Percentiles rank a stretch among this genome's conserved stretches.
These are phyloP conservation scores for Xanthorhoe designata DNA, from an alignment of 2,888 invertebrate species.

Conservation along the genomic window DNA sequence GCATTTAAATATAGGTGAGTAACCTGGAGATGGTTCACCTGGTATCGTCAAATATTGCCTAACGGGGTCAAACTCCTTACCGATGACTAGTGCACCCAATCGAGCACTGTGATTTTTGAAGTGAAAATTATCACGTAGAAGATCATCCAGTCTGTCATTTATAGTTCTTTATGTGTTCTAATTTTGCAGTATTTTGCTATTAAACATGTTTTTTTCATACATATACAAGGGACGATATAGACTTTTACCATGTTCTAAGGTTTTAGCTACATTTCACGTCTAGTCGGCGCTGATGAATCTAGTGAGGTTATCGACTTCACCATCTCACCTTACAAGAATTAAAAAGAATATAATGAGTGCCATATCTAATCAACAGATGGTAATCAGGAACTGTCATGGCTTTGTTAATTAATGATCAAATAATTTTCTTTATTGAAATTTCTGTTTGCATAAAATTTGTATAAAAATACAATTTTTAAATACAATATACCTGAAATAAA, in stretches of 20 bases:
- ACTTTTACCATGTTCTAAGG: no score
- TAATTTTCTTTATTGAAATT: background rate
- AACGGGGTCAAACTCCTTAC: slow-evolving; percentile 4
- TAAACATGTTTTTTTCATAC: no score
- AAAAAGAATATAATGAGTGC: no score
- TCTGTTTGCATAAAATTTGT: background rate
- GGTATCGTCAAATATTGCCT: slow-evolving; percentile 11
- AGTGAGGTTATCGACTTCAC: no score
- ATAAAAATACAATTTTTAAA: background rate
- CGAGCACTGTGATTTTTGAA: background rate
- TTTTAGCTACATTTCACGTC: no score
- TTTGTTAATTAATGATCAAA: background rate
- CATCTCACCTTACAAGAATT: no score
- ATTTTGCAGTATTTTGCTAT: no score
- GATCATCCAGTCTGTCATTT: no score
- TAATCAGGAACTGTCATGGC: background rate
- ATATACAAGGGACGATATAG: no score
- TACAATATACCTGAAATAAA: background rate
- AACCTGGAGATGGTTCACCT: slow-evolving; percentile 20
- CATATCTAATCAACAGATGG: background rate
- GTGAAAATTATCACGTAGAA: background rate
- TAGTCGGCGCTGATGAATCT: no score
- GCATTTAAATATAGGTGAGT: slow-evolving; percentile 24
- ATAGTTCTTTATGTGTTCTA: no score
- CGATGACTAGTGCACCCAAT: background rate